Evolutionary conservation across 2,797 vertebrate genomes (phyloP), one percentile per base, ranked within the genome.

Genomic region (Aldrovandia affinis): DNA sequence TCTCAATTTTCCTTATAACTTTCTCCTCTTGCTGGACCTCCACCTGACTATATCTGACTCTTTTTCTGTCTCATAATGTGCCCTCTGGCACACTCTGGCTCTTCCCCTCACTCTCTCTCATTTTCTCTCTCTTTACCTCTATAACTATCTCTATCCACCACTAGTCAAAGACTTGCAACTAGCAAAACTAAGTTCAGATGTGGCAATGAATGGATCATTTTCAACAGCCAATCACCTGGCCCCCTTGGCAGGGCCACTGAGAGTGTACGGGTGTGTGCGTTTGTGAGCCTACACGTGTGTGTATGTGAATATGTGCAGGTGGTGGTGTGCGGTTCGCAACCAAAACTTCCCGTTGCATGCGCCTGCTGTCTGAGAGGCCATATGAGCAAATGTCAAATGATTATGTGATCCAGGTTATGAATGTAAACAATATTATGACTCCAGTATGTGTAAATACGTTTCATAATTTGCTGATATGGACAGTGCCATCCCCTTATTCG

Each of bases 141-240:
- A 20, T 77, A 47, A 22, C 44, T 25, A 28, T 70, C 28, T 81
- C 4, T n/a, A 25, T 28, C 61, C 8, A 18, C 42, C 0, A 57
- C 50, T 55, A 28, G 9, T 47, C 15, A 68, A 82, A 50, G 81
- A 28, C 81, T n/a, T n/a, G 44, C 70, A 61, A 82, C 70, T 82
- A 82, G 39, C 61, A n/a, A 39, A 57, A 20, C 81, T 47, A 82
- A 70, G 61, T 70, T 70, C 81, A 47, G 59, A n/a, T 52, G 25
- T 30, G 44, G 78, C 50, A 36, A 82, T 70, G 30, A 82, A 70
- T 25, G 18, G 65, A 57, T 15, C 18, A 81, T 68, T 81, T 61
- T 81, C 18, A 0, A n/a, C 78, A 80, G 44, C 55, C 81, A 81
- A 81, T 63, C 57, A 81, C 57, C 57, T 65, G 30, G 30, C 20